Evolutionary conservation across 2,888 invertebrate genomes (phyloP), one percentile per base, ranked within the genome.

Genomic region (Teleiodes luculella): DNA sequence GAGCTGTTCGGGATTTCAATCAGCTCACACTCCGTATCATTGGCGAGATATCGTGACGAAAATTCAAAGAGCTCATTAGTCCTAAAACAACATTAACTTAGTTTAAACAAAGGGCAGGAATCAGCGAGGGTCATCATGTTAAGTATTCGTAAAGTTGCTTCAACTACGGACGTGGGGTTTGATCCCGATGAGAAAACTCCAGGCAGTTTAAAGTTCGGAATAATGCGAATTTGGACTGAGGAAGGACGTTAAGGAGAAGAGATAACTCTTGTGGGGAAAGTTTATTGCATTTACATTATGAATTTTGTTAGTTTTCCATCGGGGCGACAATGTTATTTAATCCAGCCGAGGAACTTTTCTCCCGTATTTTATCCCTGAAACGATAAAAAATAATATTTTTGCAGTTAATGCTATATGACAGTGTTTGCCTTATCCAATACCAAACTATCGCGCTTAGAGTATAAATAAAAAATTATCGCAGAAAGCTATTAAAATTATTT

Each of bases 71-170:
- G 66, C 72, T 80, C 72, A 80, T 86, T 79, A 77, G 76, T 71
- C 83, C 82, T 83, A 83, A 84, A 81, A 80, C 75, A 86, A 86
- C 78, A 79, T 69, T 65, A 78, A 72, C 69, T 74, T 78, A 28
- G 75, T 73, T 73, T 72, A 76, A 76, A 79, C 76, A 77, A 62
- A 57, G 59, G 62, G 64, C 66, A 58, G 57, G 66, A 78, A 75
- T 76, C 75, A 73, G 66, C 61, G 62, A 59, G 61, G 52, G 57
- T 47, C 57, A 47, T 60, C 60, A 57, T 62, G 63, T 68, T 66
- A 65, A 61, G 62, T 65, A 67, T 65, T 61, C 64, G 55, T 51
- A 58, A 67, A 71, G 62, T 59, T 63, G 57, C 55, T 64, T 58
- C 55, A 49, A 52, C 43, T 56, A 28, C 13, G 36, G 60, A 66